These are phyloP conservation scores for Enteromius fasciolatus DNA, from an alignment of 2,797 vertebrate species.

Conservation along the genomic window DNA sequence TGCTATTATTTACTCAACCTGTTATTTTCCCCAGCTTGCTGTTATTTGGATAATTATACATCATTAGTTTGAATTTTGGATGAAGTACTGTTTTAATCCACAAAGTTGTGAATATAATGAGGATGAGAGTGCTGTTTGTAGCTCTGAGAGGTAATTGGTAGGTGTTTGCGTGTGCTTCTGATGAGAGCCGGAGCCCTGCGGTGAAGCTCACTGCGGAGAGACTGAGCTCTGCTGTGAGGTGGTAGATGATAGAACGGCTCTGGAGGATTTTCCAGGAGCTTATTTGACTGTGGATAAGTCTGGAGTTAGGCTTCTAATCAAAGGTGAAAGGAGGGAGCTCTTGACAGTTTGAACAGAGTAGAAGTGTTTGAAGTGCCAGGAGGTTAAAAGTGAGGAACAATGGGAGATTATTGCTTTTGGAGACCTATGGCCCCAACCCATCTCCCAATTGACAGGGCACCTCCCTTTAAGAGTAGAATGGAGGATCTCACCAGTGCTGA, in stretches of 20 bases:
- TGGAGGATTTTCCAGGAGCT: slow-evolving; percentile 49
- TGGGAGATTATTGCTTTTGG: slow-evolving; percentile 36
- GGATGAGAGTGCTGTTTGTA: slow-evolving; percentile 15
- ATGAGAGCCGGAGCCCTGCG: slow-evolving; percentile 19
- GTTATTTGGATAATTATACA: too few relatives aligned
- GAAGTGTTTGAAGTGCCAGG: slow-evolving; percentile 49
- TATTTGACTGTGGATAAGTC: slow-evolving; percentile 48
- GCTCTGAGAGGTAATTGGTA: neutral
- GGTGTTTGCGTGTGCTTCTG: neutral
- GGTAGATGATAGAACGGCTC: slow-evolving; percentile 38
- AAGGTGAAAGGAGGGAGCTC: slow-evolving; percentile 18
- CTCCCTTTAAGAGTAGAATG: neutral
- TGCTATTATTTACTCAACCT: neutral
- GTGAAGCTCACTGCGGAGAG: slow-evolving; percentile 32
- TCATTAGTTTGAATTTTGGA: neutral
- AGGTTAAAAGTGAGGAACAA: slow-evolving; percentile 33
- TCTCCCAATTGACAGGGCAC: neutral
- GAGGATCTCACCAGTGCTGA: neutral
- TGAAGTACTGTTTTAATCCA: slow-evolving; percentile 8
- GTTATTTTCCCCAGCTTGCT: too few relatives aligned
- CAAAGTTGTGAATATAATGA: neutral
- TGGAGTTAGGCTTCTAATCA: slow-evolving; percentile 52
- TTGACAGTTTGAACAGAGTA: slow-evolving; percentile 41
- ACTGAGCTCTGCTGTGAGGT: slow-evolving; percentile 35
- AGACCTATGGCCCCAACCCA: slow-evolving; percentile 4